Evolutionary conservation across 30 jellyfish, hydroid and myxozoan species (phyloP).

Genomic region (Hydra vulgaris): DNA sequence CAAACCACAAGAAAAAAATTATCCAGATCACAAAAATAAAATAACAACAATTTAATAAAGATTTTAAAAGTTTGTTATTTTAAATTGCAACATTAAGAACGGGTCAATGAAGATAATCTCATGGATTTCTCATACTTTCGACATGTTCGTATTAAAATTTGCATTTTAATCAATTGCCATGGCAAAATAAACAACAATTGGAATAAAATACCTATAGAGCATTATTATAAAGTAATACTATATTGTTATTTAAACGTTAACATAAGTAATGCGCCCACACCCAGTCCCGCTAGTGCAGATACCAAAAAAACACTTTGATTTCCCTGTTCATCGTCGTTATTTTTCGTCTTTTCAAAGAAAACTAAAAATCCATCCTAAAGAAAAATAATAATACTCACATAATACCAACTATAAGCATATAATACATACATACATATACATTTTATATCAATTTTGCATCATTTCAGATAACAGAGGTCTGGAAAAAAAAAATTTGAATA

Average conservation of each 20-base stretch:
- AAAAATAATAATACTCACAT: neutral
- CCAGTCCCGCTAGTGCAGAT: conserved; percentile 94
- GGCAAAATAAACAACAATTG: neutral
- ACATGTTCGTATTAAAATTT: neutral
- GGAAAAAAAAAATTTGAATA: too few relatives aligned
- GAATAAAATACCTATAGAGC: neutral
- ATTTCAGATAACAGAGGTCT: too few relatives aligned
- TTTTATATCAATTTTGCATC: too few relatives aligned
- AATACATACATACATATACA: too few relatives aligned
- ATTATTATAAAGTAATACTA: too few relatives aligned
- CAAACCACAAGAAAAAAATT: neutral
- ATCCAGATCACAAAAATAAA: neutral
- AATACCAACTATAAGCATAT: too few relatives aligned
- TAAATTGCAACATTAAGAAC: neutral
- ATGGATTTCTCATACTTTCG: neutral
- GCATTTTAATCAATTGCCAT: neutral
- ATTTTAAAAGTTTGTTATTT: neutral
- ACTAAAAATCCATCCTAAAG: conserved; percentile 78
- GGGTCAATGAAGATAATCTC: neutral
- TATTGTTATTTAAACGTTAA: conserved; percentile 44
- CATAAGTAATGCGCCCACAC: conserved; percentile 86
- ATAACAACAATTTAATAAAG: neutral
- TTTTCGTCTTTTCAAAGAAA: conserved; percentile 44
- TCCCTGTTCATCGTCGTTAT: conserved; percentile 31
- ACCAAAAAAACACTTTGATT: conserved; percentile 49